Evolutionary conservation across 2,888 invertebrate species (phyloP).

Genomic region (Lysandra bellargus): DNA sequence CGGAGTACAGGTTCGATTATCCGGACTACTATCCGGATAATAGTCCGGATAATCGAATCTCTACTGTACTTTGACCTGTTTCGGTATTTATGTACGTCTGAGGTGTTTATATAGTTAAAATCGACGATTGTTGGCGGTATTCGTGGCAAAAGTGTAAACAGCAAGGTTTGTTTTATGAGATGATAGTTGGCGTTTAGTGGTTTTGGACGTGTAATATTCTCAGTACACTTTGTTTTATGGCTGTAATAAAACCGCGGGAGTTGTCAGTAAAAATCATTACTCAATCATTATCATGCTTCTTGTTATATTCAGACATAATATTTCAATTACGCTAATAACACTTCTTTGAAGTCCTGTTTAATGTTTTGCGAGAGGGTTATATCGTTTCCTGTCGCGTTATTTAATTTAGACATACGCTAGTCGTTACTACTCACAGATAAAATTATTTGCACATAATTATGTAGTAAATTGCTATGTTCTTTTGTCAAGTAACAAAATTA

Average conservation of each 20-base stretch:
- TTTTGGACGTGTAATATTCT: background rate
- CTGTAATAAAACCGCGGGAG: background rate
- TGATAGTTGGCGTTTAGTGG: background rate
- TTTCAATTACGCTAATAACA: background rate
- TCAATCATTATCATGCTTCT: background rate
- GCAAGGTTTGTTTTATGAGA: background rate
- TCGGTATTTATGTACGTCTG: background rate
- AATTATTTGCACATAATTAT: too few species aligned
- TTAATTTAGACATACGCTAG: too few species aligned
- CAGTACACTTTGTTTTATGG: background rate
- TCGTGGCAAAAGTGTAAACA: slow-evolving; percentile 13
- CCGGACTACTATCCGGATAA: too few species aligned
- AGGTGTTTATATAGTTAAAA: slow-evolving; percentile 1
- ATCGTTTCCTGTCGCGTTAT: background rate
- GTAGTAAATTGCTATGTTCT: too few species aligned
- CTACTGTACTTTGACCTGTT: background rate
- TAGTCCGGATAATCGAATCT: background rate
- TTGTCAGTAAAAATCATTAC: background rate
- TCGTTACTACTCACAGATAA: too few species aligned
- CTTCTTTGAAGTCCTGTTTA: background rate
- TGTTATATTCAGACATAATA: background rate
- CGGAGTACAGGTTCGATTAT: too few species aligned
- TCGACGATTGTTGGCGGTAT: slow-evolving; percentile 10
- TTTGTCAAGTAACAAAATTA: too few species aligned
- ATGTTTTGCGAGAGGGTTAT: background rate